A percentile compares a stretch with the other conserved stretches of the same genome.
Conservation (phyloP, 2,797 vertebrate species). For the Carcharodon carcharias region DNA sequence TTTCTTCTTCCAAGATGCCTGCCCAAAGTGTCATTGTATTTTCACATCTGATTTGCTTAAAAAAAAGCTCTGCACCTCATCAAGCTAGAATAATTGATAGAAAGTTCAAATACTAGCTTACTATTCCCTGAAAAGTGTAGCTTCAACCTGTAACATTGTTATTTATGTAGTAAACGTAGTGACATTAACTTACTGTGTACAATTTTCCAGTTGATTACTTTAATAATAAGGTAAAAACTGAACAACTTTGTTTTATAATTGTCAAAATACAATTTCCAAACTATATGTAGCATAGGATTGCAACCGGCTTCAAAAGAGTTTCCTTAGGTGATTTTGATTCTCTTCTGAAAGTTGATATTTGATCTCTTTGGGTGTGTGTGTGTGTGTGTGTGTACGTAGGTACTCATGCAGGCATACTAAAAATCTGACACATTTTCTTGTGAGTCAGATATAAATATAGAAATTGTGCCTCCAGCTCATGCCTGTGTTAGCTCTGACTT, state of each 20-base stretch:
- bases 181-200: background rate
- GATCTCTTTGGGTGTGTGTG: background rate
- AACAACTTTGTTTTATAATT: background rate
- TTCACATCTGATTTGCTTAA: background rate
- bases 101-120: background rate
- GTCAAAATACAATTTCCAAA: background rate
- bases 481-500: background rate
- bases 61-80: background rate
- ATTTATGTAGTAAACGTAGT: background rate
- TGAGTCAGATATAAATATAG: background rate
- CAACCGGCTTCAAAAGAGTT: background rate
- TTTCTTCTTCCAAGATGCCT: background rate
- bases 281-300: background rate
- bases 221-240: background rate
- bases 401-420: too few relatives aligned
- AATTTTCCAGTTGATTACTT: constrained; percentile 8
- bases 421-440: background rate
- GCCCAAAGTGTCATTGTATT: background rate
- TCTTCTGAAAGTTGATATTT: background rate
- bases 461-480: background rate
- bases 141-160: background rate
- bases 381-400: background rate
- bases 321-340: background rate
- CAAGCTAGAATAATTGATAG: background rate
- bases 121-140: background rate